Conservation (phyloP, 2,797 vertebrate species). For the Schizopygopsis pylzovi region DNA sequence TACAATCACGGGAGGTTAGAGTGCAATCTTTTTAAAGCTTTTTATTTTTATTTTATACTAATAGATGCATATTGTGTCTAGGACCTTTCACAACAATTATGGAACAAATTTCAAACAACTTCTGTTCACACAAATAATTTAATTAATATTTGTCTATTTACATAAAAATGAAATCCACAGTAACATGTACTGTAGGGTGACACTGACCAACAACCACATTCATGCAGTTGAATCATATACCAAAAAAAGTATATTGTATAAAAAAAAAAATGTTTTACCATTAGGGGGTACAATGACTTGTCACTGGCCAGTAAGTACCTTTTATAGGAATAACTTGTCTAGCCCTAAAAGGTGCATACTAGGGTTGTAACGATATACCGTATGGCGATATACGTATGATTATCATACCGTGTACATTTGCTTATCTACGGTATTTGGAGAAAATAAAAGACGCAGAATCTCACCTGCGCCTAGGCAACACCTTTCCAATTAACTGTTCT, state of each 20-base stretch:
- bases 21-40: background rate
- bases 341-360: too few relatives aligned
- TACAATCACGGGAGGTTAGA: conserved; percentile 90
- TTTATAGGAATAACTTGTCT: background rate
- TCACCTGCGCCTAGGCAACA: too few relatives aligned
- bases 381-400: too few relatives aligned
- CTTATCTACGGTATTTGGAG: too few relatives aligned
- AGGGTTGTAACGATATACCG: too few relatives aligned
- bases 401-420: too few relatives aligned
- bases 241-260: too few relatives aligned
- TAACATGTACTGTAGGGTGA: background rate
- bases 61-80: background rate
- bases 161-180: background rate
- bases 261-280: too few relatives aligned
- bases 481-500: too few relatives aligned
- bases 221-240: background rate
- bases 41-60: background rate
- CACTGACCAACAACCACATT: background rate
- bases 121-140: background rate
- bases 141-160: background rate
- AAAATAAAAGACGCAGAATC: too few relatives aligned
- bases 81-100: background rate
- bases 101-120: background rate
- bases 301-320: background rate
- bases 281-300: background rate